Evolutionary conservation across 2,113 vertebrate species (phyloP), one percentile per base, ranked within the genome.

Genomic region (Hydropotes inermis): DNA sequence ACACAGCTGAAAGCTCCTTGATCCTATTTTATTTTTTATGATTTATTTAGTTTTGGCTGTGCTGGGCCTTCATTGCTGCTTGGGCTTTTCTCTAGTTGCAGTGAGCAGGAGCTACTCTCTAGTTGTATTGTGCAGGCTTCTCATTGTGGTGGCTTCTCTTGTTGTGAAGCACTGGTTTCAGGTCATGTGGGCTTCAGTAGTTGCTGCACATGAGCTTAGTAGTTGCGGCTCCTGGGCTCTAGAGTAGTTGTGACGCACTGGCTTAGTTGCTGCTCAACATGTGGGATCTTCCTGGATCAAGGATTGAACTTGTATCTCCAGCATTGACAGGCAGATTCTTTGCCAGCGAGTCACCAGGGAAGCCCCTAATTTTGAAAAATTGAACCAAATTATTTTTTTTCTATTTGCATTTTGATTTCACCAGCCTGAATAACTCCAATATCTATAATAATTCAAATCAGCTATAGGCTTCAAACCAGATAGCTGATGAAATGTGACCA

Each of bases 401-500:
- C 47, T 25, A 91, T 86, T 93, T 87, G 13, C 74, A 67, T 93
- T 84, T 95, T 54, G 85, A 96, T 74, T 93, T 93, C 43, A 78
- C 67, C 93, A 96, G 67, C 52, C 60, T 78, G 79, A 36, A 36
- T 74, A 85, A 96, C 94, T 96, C 92, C 83, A 79, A 96, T 36
- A 79, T 76, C 39, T 76, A 23, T 74, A 74, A 70, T 70, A 76
- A 96, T 95, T 96, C 92, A 89, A 83, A 96, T 47, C 58, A 47
- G 28, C 84, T 91, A 1, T 45, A 1, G 45, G 8, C 47, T 93
- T 19, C 78, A 91, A 95, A 87, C 87, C 43, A 83, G 88, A 85
- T 67, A 93, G 95, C 70, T 97, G 92, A 81, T 92, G 86, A 45
- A 57, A 98, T 85, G 94, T 97, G 95, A 94, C 55, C 55, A 36